Evolutionary conservation across 2,888 invertebrate genomes (phyloP).

Genomic region (Brachyptera risi): DNA sequence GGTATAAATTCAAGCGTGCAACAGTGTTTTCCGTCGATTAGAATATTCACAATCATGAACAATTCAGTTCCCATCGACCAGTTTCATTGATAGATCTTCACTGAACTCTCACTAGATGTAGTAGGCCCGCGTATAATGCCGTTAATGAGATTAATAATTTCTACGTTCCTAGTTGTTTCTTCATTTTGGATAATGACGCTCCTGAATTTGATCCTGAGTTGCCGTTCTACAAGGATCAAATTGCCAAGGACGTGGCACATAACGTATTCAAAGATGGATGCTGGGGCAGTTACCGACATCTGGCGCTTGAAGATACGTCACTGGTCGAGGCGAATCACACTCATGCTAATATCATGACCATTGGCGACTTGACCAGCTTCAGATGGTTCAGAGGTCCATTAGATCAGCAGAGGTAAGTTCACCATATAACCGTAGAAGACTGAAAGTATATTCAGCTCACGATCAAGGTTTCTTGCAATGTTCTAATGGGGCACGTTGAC

Average conservation of each 20-base stretch:
- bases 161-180: constrained; percentile 42
- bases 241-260: constrained; percentile 53
- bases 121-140: too few relatives aligned
- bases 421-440: too few relatives aligned
- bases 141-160: too few relatives aligned
- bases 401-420: constrained; percentile 50
- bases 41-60: too few relatives aligned
- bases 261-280: constrained; percentile 67
- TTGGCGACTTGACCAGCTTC: constrained; percentile 83
- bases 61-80: too few relatives aligned
- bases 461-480: too few relatives aligned
- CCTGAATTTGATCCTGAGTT: constrained; percentile 61
- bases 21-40: too few relatives aligned
- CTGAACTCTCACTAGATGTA: too few relatives aligned
- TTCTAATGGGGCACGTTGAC: too few relatives aligned
- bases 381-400: constrained; percentile 71
- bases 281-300: constrained; percentile 82
- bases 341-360: constrained; percentile 68
- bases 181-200: constrained; percentile 56
- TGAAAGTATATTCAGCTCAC: too few relatives aligned
- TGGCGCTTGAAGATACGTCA: constrained; percentile 55
- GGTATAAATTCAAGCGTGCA: too few relatives aligned
- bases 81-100: too few relatives aligned
- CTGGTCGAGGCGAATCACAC: constrained; percentile 59
- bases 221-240: constrained; percentile 55